A percentile compares a stretch with the other conserved stretches of the same genome.
Conservation (phyloP, 2,113 vertebrate species). For the Probosciger aterrimus region DNA sequence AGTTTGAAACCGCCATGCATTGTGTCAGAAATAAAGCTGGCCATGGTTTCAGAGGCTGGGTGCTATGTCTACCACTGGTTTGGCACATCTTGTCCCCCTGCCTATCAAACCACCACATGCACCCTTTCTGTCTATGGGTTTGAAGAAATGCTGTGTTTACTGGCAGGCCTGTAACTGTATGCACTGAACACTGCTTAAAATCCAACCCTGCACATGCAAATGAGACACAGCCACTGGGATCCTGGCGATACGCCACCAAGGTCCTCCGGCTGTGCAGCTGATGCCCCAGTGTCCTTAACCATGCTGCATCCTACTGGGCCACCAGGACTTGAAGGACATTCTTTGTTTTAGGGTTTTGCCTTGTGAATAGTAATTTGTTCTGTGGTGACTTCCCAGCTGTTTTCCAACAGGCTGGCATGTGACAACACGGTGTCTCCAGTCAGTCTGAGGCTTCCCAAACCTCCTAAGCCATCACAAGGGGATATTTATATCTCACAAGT, state of each 20-base stretch:
- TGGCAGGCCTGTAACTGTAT: background rate
- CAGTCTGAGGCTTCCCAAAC: constrained; percentile 7
- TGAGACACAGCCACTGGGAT: rapidly evolving
- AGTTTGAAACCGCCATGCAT: background rate
- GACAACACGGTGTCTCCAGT: background rate
- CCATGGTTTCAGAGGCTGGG: background rate
- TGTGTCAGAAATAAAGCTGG: background rate
- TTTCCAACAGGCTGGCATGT: background rate
- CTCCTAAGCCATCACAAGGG: background rate
- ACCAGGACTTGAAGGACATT: constrained; percentile 1
- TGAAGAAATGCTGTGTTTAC: background rate
- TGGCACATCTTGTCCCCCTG: background rate
- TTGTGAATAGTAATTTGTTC: background rate
- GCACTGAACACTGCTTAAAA: background rate
- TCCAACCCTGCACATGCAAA: background rate
- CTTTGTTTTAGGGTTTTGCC: constrained; percentile 9
- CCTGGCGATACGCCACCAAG: rapidly evolving
- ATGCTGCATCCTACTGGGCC: background rate
- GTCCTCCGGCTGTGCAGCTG: background rate
- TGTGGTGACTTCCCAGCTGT: constrained; percentile 5
- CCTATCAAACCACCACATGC: rapidly evolving
- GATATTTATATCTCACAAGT: constrained; percentile 40
- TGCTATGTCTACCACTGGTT: rapidly evolving
- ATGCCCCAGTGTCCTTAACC: background rate
- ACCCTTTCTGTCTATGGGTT: background rate